Percentiles rank a stretch among this genome's conserved stretches.
These are phyloP conservation scores for Hoplias malabaricus DNA, from an alignment of 2,113 vertebrate species.

Conservation along the genomic window DNA sequence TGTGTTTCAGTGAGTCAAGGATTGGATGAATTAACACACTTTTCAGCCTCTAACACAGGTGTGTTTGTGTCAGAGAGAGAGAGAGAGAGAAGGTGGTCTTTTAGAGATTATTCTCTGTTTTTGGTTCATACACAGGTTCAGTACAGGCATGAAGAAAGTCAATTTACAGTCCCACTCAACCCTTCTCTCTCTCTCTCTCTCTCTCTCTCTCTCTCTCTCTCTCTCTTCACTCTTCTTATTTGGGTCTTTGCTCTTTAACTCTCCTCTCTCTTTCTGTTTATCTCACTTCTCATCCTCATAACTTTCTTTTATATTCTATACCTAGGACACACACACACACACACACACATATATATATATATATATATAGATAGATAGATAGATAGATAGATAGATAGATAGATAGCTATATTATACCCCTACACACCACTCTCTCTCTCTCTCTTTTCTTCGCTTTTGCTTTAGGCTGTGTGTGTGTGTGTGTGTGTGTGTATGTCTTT, in stretches of 20 bases:
- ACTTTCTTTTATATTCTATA: no score
- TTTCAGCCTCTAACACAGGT: background rate
- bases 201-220: background rate
- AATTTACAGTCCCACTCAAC: no score
- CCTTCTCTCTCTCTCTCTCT: background rate
- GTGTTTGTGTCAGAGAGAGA: background rate
- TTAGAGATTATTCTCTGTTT: background rate
- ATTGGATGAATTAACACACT: background rate
- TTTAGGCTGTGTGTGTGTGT: background rate
- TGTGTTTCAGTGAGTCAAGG: background rate
- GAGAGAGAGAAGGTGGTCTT: no score
- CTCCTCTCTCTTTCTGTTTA: background rate
- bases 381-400: no score
- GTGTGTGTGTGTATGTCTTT: slow-evolving; percentile 14
- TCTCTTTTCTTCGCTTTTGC: background rate
- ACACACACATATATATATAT: no score
- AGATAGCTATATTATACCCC: no score
- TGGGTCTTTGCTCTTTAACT: background rate
- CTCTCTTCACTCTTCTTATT: background rate
- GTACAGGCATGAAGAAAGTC: no score
- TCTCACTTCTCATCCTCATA: no score
- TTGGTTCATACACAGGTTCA: no score
- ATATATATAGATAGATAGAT: no score
- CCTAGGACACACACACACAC: no score
- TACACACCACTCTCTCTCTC: background rate